Evolutionary conservation across 2,113 vertebrate genomes (phyloP), one percentile per base, ranked within the genome.

Genomic region (Vidua macroura): DNA sequence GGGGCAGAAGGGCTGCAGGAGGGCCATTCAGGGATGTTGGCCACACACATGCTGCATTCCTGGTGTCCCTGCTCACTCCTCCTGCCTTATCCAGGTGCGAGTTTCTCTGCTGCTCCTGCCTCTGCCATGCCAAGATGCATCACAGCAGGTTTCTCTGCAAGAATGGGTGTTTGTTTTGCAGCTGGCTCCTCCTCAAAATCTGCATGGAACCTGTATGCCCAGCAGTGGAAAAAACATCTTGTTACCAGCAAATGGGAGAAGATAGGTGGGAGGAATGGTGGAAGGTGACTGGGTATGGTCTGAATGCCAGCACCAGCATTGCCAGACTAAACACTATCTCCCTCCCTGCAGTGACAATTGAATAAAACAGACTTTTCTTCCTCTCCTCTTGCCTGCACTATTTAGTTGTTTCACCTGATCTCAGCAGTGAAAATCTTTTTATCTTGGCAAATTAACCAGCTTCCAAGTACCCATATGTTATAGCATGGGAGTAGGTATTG

Each of bases 1-100:
- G 76, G 44, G 41, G 43, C 48, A 80, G 41, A 23, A 41, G 52
- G 37, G 14, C 53, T 83, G 49, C 16, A 37, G 31, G 2, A 6
- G n/a, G 16, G 12, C 59, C 11, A 4, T 0, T 4, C 2, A 4
- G 27, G 35, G 35, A 35, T 8, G 18, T 82, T 21, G 30, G 46
- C 18, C 35, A 23, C 7, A 5, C 16, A 14, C 8, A 7, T 20
- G 16, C 9, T 3, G 1, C 13, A 2, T 41, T 55, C 18, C 20
- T 1, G 1, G 7, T 52, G 46, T 31, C 24, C 5, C 43, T 39
- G 31, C 15, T 74, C 19, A 1, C 5, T 89, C 5, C 21, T 60
- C 7, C 46, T 64, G 52, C 41, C 60, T 62, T 22, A 14, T 33
- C 39, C 39, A 16, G 18, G 21, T 33, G 14, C 0, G 0, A 44